These are phyloP conservation scores for Scaptomyza tumidula DNA, from an alignment of 2,888 invertebrate species.

Conservation along the genomic window DNA sequence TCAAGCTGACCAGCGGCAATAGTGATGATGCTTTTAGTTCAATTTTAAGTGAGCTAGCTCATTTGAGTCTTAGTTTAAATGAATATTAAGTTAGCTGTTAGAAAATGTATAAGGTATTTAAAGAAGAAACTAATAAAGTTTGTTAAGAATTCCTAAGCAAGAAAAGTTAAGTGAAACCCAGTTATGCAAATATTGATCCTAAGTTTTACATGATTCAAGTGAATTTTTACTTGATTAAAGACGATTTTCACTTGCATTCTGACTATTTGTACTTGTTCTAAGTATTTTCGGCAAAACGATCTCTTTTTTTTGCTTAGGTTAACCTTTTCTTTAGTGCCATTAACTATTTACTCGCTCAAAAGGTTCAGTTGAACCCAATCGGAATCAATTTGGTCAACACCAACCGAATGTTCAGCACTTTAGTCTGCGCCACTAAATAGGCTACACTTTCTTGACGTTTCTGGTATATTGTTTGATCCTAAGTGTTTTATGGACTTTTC, in stretches of 20 bases:
- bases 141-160: too few species aligned
- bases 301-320: too few species aligned
- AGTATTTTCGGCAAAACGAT: neutral
- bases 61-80: neutral
- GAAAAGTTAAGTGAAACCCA: too few species aligned
- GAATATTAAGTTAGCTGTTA: neutral
- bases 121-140: too few species aligned
- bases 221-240: too few species aligned
- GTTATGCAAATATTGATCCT: too few species aligned
- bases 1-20: slow-evolving; percentile 24
- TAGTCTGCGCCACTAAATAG: slow-evolving; percentile 50
- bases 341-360: neutral
- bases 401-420: neutral
- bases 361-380: neutral
- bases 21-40: neutral
- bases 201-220: too few species aligned
- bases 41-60: neutral
- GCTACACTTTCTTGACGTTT: slow-evolving; percentile 52
- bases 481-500: slow-evolving; percentile 80
- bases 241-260: too few species aligned
- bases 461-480: slow-evolving; percentile 65
- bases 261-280: too few species aligned
- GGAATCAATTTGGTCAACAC: neutral
- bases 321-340: neutral
- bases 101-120: neutral